Conservation (phyloP, 2,797 vertebrate species). For the Parambassis ranga region DNA sequence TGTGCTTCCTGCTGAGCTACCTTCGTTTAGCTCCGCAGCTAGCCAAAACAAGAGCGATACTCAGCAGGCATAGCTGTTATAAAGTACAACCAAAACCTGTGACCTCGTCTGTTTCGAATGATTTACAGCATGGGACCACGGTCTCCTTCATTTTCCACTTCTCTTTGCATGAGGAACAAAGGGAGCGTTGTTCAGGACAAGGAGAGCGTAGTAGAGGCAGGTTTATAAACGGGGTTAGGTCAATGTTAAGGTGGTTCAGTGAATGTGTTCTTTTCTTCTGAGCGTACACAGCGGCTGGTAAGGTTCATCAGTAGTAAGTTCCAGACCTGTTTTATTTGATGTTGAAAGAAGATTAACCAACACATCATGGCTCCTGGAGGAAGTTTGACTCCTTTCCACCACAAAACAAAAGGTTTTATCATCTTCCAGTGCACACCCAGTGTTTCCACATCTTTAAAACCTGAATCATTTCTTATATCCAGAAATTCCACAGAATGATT, state of each 20-base stretch:
- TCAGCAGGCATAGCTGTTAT: constrained; percentile 49
- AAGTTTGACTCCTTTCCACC: constrained; percentile 15
- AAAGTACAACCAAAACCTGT: constrained; percentile 67
- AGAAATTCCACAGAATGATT: constrained; percentile 54
- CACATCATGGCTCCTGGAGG: constrained; percentile 20
- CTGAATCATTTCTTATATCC: constrained; percentile 39
- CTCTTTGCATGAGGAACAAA: constrained; percentile 70
- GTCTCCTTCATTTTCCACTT: constrained; percentile 58
- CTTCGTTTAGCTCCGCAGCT: constrained; percentile 9
- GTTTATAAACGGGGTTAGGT: constrained; percentile 63
- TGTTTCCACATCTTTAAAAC: constrained; percentile 33
- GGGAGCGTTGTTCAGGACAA: constrained; percentile 63
- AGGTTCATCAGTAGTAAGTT: constrained; percentile 18
- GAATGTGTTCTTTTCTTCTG: constrained; percentile 40
- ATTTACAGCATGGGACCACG: constrained; percentile 66
- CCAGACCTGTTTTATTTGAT: constrained; percentile 33
- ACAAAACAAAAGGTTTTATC: constrained; percentile 32
- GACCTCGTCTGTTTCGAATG: constrained; percentile 68
- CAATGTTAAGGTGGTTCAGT: constrained; percentile 55
- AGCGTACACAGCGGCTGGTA: constrained; percentile 4
- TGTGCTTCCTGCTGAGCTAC: constrained; percentile 33
- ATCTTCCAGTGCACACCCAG: constrained; percentile 16
- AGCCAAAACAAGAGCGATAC: constrained; percentile 21
- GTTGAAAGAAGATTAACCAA: constrained; percentile 40
- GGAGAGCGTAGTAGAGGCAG: constrained; percentile 36